phyloP scores from a whole-genome alignment of 2,797 vertebrate species.

The Fundulus diaphanus region DNA sequence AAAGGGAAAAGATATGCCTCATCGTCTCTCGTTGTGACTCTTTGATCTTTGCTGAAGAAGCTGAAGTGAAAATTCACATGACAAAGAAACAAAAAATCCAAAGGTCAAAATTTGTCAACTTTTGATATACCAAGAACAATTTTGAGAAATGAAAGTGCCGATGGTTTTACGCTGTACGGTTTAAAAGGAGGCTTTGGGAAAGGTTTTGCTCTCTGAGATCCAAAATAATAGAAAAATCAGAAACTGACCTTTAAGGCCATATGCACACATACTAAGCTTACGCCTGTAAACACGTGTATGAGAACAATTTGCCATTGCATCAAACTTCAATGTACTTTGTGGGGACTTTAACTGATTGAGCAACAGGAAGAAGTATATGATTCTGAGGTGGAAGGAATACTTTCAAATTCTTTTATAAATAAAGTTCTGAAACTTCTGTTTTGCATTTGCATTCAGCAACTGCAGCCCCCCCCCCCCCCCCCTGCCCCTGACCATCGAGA shows the following conservation, averaged over 20 bases:
- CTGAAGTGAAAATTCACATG: not conserved
- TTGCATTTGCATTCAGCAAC: not conserved
- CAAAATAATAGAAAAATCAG: not conserved
- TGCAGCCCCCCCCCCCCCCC: too few species aligned
- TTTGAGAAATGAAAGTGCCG: constrained; percentile 2
- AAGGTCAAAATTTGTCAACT: constrained; percentile 17
- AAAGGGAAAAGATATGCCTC: constrained; percentile 20
- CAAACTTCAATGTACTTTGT: not conserved
- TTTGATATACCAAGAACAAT: not conserved
- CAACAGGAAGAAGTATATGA: not conserved
- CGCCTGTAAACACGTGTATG: too few species aligned
- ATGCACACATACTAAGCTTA: not conserved
- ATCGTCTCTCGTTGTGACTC: constrained; percentile 10
- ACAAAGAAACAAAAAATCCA: not conserved
- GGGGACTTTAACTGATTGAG: not conserved
- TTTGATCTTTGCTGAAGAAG: constrained; percentile 7
- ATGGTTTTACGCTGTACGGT: constrained; percentile 11
- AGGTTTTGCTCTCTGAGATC: not conserved
- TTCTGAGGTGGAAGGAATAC: not conserved
- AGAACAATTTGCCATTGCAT: too few species aligned
- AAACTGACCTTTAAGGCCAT: not conserved
- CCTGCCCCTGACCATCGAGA: too few species aligned
- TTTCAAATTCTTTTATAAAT: not conserved
- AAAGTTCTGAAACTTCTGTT: not conserved
- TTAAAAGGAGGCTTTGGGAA: constrained; percentile 1